Evolutionary conservation across 2,888 invertebrate genomes (phyloP), one percentile per base, ranked within the genome.

Genomic region (Cephalotes varians): DNA sequence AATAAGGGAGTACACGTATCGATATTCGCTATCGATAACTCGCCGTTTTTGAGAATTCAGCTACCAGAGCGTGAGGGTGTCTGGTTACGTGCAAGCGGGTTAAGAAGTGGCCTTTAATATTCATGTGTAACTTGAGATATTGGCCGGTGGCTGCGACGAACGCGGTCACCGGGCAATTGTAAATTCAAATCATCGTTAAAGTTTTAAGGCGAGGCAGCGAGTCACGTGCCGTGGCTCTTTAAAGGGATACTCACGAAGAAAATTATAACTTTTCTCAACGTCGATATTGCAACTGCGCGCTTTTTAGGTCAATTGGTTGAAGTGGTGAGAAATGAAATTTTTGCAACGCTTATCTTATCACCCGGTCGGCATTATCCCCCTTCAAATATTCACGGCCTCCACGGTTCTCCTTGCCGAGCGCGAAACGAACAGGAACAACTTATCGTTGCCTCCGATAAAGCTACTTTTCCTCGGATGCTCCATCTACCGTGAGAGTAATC

Each of bases 361-460:
- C 28, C 28, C 65, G 56, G 40, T 54, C 12, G 40, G 31, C 80
- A 84, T 84, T 82, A 81, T 37, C 60, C 81, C 54, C 62, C 12
- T 80, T 86, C 72, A 58, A 82, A 88, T 88, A 82, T 82, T 64
- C 58, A 31, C 51, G 64, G 69, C 60, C 74, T 47, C 15, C 4
- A 18, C 18, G 15, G 65, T 40, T 25, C 79, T 40, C 47, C 64
- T 44, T 56, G 82, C 44, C 37, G 82, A 54, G 49, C 28, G 12
- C 44, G 44, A 47, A 74, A 73, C 81, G 83, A 64, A 74, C 80
- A 62, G 51, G 31, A 31, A 21, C 51, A 18, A 51, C 82, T 85
- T 88, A 88, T 84, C 88, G 62, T 58, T 72, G 28, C 40, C 44
- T n/a, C 54, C 81, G 88, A 88, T 88, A 88, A 86, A 60, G 60